These are phyloP conservation scores for Dipodomys spectabilis DNA, from an alignment of 2,113 vertebrate species.

Conservation along the genomic window DNA sequence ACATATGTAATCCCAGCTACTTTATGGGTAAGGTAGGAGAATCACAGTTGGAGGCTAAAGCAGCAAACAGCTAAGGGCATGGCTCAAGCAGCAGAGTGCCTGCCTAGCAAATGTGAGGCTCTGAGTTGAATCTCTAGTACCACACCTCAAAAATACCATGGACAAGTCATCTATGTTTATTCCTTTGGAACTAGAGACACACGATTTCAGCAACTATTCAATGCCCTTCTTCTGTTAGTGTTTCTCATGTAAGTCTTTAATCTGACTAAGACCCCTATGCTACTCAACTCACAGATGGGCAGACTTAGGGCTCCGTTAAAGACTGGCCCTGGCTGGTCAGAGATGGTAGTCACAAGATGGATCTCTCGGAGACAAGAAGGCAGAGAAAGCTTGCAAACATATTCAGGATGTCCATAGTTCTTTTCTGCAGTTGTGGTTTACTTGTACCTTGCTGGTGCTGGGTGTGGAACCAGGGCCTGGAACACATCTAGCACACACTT, in stretches of 20 bases:
- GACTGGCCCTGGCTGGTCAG: background rate
- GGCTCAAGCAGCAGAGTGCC: no score
- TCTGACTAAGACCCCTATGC: background rate
- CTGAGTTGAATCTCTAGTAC: no score
- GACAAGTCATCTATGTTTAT: slow-evolving; percentile 5
- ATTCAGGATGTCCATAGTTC: background rate
- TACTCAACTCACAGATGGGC: background rate
- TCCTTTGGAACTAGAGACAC: slow-evolving; percentile 12
- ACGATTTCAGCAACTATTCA: background rate
- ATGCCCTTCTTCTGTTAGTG: background rate
- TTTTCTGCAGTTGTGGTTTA: background rate
- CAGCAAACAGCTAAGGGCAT: no score
- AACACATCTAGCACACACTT: background rate
- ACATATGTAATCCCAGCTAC: no score
- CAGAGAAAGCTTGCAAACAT: background rate
- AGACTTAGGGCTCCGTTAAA: background rate
- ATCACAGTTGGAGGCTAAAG: no score
- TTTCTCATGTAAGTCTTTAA: background rate
- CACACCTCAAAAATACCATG: no score
- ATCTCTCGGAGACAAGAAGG: background rate
- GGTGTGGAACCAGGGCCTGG: background rate
- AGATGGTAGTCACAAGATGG: background rate
- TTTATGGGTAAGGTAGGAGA: no score
- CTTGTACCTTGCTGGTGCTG: background rate
- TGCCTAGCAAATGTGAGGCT: no score